Percentiles rank a stretch among this genome's conserved stretches.
These are phyloP conservation scores for Venturia canescens DNA, from an alignment of 1,140 invertebrate species.

Conservation along the genomic window DNA sequence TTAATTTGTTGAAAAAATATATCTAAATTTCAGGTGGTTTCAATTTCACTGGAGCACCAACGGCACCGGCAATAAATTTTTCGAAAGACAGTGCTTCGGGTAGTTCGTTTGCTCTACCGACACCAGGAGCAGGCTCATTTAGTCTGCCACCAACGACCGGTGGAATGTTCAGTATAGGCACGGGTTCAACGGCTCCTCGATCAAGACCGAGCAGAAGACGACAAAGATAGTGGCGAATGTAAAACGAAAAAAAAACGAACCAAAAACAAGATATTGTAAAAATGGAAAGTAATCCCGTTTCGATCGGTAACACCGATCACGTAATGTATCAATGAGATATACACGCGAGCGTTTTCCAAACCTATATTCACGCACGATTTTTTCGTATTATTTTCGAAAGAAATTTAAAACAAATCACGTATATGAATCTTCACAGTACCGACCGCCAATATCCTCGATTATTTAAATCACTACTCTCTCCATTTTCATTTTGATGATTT, in stretches of 20 bases:
- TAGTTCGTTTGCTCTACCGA: constrained; percentile 19
- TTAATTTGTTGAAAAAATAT: neutral
- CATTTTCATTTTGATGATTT: neutral
- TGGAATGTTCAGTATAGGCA: constrained; percentile 75
- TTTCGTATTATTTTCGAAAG: no score
- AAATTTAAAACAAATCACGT: neutral
- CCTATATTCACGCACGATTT: neutral
- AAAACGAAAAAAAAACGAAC: constrained; percentile 51
- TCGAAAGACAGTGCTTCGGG: constrained; percentile 45
- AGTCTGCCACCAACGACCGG: constrained; percentile 51
- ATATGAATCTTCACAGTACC: neutral
- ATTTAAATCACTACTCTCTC: neutral
- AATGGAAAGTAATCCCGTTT: constrained; percentile 20
- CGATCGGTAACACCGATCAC: neutral
- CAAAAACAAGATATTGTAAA: constrained; percentile 10
- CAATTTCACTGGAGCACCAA: constrained; percentile 64
- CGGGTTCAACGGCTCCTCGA: constrained; percentile 71
- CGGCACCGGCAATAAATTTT: constrained; percentile 58
- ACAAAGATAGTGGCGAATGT: constrained; percentile 75
- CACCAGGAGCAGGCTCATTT: constrained; percentile 52
- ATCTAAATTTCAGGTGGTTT: constrained; percentile 60
- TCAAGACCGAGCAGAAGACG: constrained; percentile 66
- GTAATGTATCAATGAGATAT: neutral
- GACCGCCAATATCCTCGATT: constrained; percentile 1
- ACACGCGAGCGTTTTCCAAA: neutral